These are phyloP conservation scores for Lytechinus pictus DNA, from an alignment of 35 echinoderm and acorn worm genomes.

Conservation along the genomic window DNA sequence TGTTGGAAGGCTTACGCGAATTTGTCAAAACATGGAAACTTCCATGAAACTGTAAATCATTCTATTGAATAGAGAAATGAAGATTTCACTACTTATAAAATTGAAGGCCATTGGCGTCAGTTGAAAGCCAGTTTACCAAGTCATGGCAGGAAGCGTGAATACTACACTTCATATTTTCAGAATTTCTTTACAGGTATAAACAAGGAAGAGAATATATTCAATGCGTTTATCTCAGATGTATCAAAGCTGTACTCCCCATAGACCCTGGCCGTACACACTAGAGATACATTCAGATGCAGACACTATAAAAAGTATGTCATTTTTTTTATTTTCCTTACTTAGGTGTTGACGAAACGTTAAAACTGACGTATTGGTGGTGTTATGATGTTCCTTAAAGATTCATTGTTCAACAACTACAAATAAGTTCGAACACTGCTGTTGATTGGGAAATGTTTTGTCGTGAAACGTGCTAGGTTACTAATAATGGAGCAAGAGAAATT, in stretches of 20 bases:
- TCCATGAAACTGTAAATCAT: conserved; percentile 58
- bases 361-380: conserved; percentile 69
- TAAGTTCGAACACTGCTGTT: conserved; percentile 33
- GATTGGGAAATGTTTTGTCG: conserved; percentile 65
- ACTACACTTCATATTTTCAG: too few relatives aligned
- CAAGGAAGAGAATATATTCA: too few relatives aligned
- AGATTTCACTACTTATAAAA: conserved; percentile 40
- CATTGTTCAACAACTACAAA: conserved; percentile 28
- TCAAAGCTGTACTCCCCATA: too few relatives aligned
- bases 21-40: conserved; percentile 40
- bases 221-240: too few relatives aligned
- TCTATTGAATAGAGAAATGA: conserved; percentile 54
- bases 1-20: conserved; percentile 70
- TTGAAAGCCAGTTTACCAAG: not conserved
- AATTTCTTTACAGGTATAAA: too few relatives aligned
- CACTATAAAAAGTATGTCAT: too few relatives aligned
- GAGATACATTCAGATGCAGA: too few relatives aligned
- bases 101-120: conserved; percentile 66
- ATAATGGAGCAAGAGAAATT: not conserved
- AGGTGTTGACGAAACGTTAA: too few relatives aligned
- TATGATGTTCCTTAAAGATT: conserved; percentile 21
- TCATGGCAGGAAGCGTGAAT: too few relatives aligned
- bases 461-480: conserved; percentile 42
- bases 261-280: too few relatives aligned
- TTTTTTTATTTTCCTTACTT: too few relatives aligned